These are phyloP conservation scores for Hiodon tergisus DNA, from an alignment of 2,113 vertebrate genomes.

Conservation along the genomic window DNA sequence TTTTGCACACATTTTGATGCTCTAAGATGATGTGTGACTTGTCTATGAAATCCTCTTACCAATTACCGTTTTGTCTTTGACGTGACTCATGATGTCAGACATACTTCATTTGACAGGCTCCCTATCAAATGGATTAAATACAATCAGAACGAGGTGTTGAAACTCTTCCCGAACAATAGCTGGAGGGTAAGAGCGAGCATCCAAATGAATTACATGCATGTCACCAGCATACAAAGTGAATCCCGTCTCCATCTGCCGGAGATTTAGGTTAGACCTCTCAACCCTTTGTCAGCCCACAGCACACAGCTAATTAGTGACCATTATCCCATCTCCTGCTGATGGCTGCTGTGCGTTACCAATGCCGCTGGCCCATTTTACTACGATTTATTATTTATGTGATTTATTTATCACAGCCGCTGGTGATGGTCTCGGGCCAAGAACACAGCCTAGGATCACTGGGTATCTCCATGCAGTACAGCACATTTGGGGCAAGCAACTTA, in stretches of 20 bases:
- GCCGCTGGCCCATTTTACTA: slow-evolving; percentile 32
- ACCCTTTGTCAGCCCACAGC: slow-evolving; percentile 1
- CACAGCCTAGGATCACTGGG: slow-evolving; percentile 8
- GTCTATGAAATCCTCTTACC: neutral
- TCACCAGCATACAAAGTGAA: slow-evolving; percentile 9
- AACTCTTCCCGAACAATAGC: neutral
- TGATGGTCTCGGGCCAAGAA: slow-evolving; percentile 16
- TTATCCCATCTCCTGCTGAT: slow-evolving; percentile 56
- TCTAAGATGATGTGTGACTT: neutral
- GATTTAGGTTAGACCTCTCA: slow-evolving; percentile 8
- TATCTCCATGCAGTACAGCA: neutral
- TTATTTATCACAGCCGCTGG: slow-evolving; percentile 22
- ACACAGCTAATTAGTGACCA: slow-evolving; percentile 41
- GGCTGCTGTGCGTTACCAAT: slow-evolving; percentile 46
- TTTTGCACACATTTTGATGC: no score
- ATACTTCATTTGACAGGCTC: neutral
- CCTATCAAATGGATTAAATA: neutral
- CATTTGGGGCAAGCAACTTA: neutral
- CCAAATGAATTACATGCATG: neutral
- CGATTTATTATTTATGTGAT: neutral
- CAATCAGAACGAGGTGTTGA: neutral
- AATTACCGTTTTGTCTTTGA: neutral
- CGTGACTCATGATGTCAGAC: neutral
- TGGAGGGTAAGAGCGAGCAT: neutral
- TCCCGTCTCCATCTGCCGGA: slow-evolving; percentile 1